These are phyloP conservation scores for Tiaroga cobitis DNA, from an alignment of 2,797 vertebrate genomes.

Conservation along the genomic window DNA sequence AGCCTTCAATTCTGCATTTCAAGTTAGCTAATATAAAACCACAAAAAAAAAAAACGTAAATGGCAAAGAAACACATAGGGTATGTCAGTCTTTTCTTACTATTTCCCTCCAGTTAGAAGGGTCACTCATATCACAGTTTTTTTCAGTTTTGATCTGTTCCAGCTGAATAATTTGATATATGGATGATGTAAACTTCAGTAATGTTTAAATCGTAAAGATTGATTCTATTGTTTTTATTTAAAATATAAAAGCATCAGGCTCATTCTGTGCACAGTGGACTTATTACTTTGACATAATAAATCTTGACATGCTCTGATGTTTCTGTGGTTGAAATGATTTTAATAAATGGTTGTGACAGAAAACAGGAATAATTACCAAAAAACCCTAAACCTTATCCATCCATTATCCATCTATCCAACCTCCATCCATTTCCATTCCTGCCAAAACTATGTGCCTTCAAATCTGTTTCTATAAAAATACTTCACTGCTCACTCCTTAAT, in stretches of 20 bases:
- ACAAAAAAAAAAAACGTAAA: not conserved
- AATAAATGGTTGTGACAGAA: conserved; percentile 13
- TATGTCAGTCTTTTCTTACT: conserved; percentile 4
- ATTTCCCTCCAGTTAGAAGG: conserved; percentile 10
- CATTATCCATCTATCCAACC: no score
- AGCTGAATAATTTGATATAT: not conserved
- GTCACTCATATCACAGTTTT: conserved; percentile 36
- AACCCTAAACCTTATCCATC: not conserved
- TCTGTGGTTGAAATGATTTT: not conserved
- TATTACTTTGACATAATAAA: not conserved
- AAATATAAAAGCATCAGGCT: conserved; percentile 33
- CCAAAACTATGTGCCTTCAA: not conserved
- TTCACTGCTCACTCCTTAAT: not conserved
- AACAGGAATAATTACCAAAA: not conserved
- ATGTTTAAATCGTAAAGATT: not conserved
- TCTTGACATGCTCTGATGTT: not conserved
- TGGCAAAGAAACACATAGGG: not conserved
- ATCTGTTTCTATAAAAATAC: conserved; percentile 11
- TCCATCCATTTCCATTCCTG: not conserved
- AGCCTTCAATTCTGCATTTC: not conserved
- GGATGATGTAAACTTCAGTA: conserved; percentile 10
- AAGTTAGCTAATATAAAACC: not conserved
- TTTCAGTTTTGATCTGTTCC: conserved; percentile 23
- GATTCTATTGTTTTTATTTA: not conserved
- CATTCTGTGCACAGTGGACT: conserved; percentile 3